phyloP scores from a whole-genome alignment of 1,140 invertebrate species.

The Heliothis subflexa region DNA sequence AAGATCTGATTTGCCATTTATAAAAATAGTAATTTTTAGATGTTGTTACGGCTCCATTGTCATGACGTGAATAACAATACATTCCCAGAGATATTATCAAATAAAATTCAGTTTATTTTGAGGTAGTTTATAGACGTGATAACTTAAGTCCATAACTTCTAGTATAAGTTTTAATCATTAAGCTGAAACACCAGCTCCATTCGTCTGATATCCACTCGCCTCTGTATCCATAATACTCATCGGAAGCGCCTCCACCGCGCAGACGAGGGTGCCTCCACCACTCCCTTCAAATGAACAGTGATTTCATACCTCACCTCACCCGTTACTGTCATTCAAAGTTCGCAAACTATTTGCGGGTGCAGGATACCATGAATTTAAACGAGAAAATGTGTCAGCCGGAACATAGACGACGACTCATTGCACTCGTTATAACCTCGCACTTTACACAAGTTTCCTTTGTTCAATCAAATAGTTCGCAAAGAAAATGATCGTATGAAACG shows the following conservation, averaged over 20 bases:
- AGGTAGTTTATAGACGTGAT: no score
- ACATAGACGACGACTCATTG: constrained; percentile 35
- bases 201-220: neutral
- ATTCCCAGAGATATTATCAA: no score
- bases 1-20: no score
- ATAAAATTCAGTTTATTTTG: no score
- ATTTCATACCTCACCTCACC: constrained; percentile 51
- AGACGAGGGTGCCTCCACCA: constrained; percentile 49
- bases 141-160: no score
- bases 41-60: neutral
- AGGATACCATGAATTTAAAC: constrained; percentile 39
- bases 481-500: constrained; percentile 8
- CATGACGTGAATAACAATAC: no score
- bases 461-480: neutral
- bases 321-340: constrained; percentile 53
- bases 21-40: neutral
- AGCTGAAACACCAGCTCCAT: neutral
- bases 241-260: constrained; percentile 46
- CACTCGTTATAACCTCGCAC: constrained; percentile 2
- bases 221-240: constrained; percentile 43
- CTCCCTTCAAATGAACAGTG: constrained; percentile 54
- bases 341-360: constrained; percentile 50
- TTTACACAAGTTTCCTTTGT: constrained; percentile 16
- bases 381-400: constrained; percentile 40
- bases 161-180: neutral